A percentile compares a stretch with the other conserved stretches of the same genome.
Evolutionary conservation across 2,797 vertebrate genomes (phyloP).

Genomic region (Eleutherodactylus coqui): DNA sequence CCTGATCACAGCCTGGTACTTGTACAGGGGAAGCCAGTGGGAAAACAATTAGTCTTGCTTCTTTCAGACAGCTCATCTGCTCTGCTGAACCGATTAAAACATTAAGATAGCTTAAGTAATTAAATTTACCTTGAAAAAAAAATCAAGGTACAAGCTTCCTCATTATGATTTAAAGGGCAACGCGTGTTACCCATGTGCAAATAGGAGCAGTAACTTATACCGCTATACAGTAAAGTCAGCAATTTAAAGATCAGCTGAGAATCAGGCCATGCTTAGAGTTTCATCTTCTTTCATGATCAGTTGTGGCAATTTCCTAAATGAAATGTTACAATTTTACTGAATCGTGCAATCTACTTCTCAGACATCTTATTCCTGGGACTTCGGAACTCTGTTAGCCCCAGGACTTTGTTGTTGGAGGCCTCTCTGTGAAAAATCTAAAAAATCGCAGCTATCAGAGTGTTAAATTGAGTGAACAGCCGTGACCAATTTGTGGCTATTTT

Average conservation of each 20-base stretch:
- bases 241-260: background rate
- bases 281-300: no score
- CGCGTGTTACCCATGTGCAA: background rate
- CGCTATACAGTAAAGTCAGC: background rate
- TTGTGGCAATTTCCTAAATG: no score
- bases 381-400: no score
- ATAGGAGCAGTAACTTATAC: background rate
- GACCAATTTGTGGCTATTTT: no score
- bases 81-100: constrained; percentile 66
- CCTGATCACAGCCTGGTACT: background rate
- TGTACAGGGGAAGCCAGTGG: constrained; percentile 41
- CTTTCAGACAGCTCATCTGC: constrained; percentile 57
- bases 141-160: background rate
- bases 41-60: constrained; percentile 63
- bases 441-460: no score
- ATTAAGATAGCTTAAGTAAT: constrained; percentile 69
- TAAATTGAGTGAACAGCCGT: no score
- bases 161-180: constrained; percentile 12
- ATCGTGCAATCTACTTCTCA: no score
- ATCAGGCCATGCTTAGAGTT: background rate
- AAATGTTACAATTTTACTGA: no score
- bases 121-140: constrained; percentile 63
- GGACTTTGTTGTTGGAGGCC: no score
- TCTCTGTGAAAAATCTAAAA: no score
- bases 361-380: no score